Conservation (phyloP, 64 coral and sea anemone genomes). For the Montipora capricornis region DNA sequence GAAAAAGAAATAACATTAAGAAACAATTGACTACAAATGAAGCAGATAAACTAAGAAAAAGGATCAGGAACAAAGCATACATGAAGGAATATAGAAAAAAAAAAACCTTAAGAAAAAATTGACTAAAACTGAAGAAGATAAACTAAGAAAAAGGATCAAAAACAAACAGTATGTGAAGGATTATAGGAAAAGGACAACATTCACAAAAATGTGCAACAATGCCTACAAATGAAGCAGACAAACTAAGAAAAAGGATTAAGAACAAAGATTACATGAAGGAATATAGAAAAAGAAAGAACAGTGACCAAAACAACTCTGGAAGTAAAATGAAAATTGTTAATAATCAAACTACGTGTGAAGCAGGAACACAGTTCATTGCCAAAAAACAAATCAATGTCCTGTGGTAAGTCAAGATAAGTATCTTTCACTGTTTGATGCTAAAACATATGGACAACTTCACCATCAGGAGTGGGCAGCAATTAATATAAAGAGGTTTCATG, state of each 20-base stretch:
- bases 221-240: slow-evolving; percentile 24
- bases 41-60: not conserved
- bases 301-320: no score
- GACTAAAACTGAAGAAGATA: not conserved
- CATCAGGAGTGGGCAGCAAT: no score
- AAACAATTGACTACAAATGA: slow-evolving; percentile 32
- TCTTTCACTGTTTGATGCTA: no score
- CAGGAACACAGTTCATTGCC: not conserved
- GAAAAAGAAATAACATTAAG: not conserved
- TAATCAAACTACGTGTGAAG: not conserved
- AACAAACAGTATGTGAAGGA: no score
- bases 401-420: no score
- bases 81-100: no score
- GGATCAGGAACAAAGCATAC: no score
- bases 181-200: no score
- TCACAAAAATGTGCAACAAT: not conserved
- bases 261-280: slow-evolving; percentile 52
- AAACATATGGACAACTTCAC: no score
- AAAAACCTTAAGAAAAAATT: not conserved
- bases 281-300: not conserved
- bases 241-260: slow-evolving; percentile 1
- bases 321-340: slow-evolving; percentile 15
- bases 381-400: no score
- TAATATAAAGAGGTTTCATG: no score
- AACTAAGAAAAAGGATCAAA: not conserved